These are phyloP conservation scores for Ceratitis capitata DNA, from an alignment of 1,140 invertebrate species.

Conservation along the genomic window DNA sequence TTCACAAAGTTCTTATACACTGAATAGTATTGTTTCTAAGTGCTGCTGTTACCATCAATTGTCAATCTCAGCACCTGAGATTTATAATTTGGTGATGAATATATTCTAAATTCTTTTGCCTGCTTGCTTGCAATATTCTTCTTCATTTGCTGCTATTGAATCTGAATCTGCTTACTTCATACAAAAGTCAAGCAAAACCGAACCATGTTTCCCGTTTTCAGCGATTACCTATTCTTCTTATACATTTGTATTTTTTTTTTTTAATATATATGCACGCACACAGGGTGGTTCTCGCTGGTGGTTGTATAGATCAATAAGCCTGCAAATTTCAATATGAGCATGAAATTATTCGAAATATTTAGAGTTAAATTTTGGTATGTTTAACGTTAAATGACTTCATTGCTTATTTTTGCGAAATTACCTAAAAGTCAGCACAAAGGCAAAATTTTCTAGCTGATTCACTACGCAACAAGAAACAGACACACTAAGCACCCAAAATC, in stretches of 20 bases:
- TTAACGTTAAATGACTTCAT: too few species aligned
- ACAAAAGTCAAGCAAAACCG: constrained; percentile 16
- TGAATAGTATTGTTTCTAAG: background rate
- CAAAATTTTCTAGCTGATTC: background rate
- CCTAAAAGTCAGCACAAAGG: background rate
- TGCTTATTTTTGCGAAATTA: background rate
- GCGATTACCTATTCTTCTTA: constrained; percentile 21
- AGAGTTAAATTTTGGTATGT: too few species aligned
- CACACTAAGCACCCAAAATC: background rate
- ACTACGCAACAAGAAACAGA: background rate
- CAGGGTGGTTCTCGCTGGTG: background rate
- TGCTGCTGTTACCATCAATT: background rate
- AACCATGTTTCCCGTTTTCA: constrained; percentile 18
- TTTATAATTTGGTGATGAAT: constrained; percentile 20
- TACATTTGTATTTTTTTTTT: constrained; percentile 1
- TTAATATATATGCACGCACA: background rate
- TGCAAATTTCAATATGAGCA: too few species aligned
- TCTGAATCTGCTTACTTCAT: constrained; percentile 3
- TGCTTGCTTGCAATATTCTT: background rate
- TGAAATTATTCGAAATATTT: too few species aligned
- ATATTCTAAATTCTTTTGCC: too few species aligned
- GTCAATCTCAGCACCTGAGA: background rate
- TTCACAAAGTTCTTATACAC: constrained; percentile 17
- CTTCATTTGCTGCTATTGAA: constrained; percentile 15
- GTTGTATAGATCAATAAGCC: too few species aligned